Evolutionary conservation across 2,888 invertebrate species (phyloP).

Genomic region (Ctena decussata): DNA sequence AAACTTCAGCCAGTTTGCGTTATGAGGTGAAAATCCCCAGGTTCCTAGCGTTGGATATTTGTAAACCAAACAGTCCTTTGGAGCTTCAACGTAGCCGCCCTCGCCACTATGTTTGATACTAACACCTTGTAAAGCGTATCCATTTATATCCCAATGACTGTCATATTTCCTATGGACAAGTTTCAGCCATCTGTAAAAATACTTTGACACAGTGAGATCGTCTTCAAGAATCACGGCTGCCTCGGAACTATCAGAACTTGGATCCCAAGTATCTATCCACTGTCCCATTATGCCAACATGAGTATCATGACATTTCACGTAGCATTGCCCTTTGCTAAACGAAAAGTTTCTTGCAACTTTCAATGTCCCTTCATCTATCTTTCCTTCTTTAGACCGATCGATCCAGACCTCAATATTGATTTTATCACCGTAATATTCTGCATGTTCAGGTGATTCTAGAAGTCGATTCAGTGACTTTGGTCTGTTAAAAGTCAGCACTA

Average conservation of each 20-base stretch:
- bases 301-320: background rate
- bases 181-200: conserved; percentile 78
- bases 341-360: background rate
- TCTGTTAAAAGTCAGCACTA: background rate
- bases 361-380: background rate
- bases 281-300: conserved; percentile 72
- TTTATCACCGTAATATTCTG: background rate
- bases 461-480: background rate
- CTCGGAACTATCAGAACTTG: conserved; percentile 66
- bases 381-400: background rate
- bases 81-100: conserved; percentile 40
- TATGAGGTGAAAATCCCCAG: conserved; percentile 78
- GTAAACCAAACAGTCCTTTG: conserved; percentile 62
- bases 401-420: background rate
- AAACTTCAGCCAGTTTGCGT: conserved; percentile 69
- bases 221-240: conserved; percentile 81
- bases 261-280: conserved; percentile 77
- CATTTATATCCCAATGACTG: conserved; percentile 63
- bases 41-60: conserved; percentile 75
- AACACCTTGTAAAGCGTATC: conserved; percentile 72
- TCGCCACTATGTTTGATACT: conserved; percentile 67
- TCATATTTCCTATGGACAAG: conserved; percentile 76
- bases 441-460: background rate
- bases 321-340: background rate
- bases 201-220: conserved; percentile 77